Evolutionary conservation across 2,888 invertebrate genomes (phyloP).

Genomic region (Cynaeus angustus): DNA sequence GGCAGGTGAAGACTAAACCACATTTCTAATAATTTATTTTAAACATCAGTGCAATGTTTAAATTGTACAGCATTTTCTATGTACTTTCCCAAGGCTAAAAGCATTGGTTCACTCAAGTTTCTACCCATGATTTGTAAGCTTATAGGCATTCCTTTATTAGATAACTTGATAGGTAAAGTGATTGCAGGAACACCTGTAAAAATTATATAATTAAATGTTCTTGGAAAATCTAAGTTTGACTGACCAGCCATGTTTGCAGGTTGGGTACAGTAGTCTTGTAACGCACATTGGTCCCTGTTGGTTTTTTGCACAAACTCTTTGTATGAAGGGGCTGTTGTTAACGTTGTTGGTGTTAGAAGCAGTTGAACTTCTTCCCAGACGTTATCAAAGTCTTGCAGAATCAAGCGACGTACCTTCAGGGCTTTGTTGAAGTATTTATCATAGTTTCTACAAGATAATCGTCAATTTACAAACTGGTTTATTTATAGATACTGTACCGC

Average conservation of each 20-base stretch:
- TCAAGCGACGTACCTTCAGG: slow-evolving; percentile 89
- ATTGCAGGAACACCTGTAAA: slow-evolving; percentile 86
- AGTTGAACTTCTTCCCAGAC: slow-evolving; percentile 87
- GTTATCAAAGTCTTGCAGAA: slow-evolving; percentile 87
- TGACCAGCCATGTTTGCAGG: slow-evolving; percentile 96
- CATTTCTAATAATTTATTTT: slow-evolving; percentile 1
- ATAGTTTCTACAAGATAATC: slow-evolving; percentile 80
- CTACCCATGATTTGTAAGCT: slow-evolving; percentile 93
- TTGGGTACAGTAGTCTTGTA: slow-evolving; percentile 96
- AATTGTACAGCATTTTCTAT: slow-evolving; percentile 84
- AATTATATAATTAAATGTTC: slow-evolving; percentile 18
- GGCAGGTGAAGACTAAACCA: slow-evolving; percentile 93
- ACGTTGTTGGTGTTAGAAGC: slow-evolving; percentile 93
- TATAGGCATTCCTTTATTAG: slow-evolving; percentile 84
- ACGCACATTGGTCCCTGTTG: slow-evolving; percentile 89
- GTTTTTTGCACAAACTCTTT: slow-evolving; percentile 85
- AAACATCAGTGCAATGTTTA: slow-evolving; percentile 48
- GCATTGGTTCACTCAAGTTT: slow-evolving; percentile 81
- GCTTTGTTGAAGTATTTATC: slow-evolving; percentile 93
- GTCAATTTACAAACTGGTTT: background rate
- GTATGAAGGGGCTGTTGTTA: slow-evolving; percentile 88
- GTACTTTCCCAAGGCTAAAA: slow-evolving; percentile 87
- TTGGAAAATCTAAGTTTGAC: slow-evolving; percentile 37
- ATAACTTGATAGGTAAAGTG: slow-evolving; percentile 87
- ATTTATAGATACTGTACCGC: slow-evolving; percentile 64